Base-by-base conservation (phyloP, 2,113 vertebrate species). In the Rattus rattus region DNA sequence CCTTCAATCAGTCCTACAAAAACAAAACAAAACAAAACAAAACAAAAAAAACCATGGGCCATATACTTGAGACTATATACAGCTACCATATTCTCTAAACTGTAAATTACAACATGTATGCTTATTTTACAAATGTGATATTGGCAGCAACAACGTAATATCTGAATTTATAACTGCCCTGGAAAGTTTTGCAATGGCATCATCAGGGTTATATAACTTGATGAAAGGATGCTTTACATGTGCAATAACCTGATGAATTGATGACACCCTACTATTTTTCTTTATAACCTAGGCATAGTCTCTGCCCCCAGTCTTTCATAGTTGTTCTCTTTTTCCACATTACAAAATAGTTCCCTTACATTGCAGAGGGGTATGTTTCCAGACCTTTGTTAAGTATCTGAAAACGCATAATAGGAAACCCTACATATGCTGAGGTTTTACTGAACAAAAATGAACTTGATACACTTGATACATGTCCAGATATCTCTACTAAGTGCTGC, bases 71-170 rank as follows among this genome's bases (percentile, higher is more conserved):
- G 26, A 89, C 81, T 89, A 43, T 3, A 65, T 70, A 43, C 17
- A 88, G 28, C 17, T 76, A 56, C 12, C 22, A 81, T 86, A 91
- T 72, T 81, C 26, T 93, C 39, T 86, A 89, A 88, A 76, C 14
- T 61, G 39, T 88, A 96, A 94, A 84, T 85, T 88, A 93, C 4
- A 95, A 69, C 63, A 96, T 28, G n/a, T 73, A 7, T 63, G 93
- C 12, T 75, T 24, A 93, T 52, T 8, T 16, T 93, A 75, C 39
- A 16, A 81, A 94, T 65, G n/a, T 94, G 47, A 16, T 95, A 79
- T 84, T 52, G 14, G n/a, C 36, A 92, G n/a, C 20, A 88, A 47
- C 49, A 59, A 26, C 59, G 24, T 12, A 90, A 85, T 83, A 79
- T 88, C 70, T 90, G 30, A 90, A 95, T 84, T 84, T 17, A 77